Conservation (phyloP, 1,140 invertebrate genomes). For the Pachyrhynchus sulphureomaculatus region DNA sequence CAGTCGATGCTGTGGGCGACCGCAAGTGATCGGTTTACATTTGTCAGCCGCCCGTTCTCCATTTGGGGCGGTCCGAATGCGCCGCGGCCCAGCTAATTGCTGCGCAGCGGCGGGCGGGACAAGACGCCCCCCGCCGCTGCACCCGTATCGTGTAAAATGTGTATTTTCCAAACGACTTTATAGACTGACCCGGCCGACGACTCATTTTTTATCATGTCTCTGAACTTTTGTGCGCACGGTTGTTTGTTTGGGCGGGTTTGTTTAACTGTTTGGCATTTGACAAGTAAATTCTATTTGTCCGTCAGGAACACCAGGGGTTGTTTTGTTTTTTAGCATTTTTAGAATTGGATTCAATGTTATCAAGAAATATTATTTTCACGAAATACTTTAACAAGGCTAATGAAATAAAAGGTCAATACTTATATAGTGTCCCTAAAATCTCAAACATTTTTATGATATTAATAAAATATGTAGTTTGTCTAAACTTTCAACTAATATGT, state of each 20-base stretch:
- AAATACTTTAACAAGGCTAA: too few relatives aligned
- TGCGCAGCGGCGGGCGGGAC: conserved; percentile 10
- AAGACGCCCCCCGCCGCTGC: conserved; percentile 8
- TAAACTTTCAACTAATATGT: too few relatives aligned
- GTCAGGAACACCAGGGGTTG: too few relatives aligned
- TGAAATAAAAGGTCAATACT: too few relatives aligned
- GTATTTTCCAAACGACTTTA: conserved; percentile 42
- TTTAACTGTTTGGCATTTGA: background rate
- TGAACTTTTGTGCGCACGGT: conserved; percentile 1
- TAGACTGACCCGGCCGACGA: conserved; percentile 50
- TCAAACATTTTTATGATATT: too few relatives aligned
- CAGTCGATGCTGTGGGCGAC: conserved; percentile 49
- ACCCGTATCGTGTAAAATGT: conserved; percentile 16
- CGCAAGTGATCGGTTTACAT: conserved; percentile 47
- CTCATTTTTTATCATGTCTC: conserved; percentile 37
- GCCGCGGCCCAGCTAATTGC: conserved; percentile 10
- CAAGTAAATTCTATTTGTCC: too few relatives aligned
- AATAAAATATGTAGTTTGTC: too few relatives aligned
- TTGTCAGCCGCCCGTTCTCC: conserved; percentile 3
- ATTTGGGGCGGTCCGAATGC: background rate
- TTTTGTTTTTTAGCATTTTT: too few relatives aligned
- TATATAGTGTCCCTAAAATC: too few relatives aligned
- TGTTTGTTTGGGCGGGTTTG: background rate
- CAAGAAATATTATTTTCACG: too few relatives aligned
- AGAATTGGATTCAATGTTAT: too few relatives aligned